Base-by-base conservation (phyloP, 2,113 vertebrate genomes). In the Aldabrachelys gigantea region DNA sequence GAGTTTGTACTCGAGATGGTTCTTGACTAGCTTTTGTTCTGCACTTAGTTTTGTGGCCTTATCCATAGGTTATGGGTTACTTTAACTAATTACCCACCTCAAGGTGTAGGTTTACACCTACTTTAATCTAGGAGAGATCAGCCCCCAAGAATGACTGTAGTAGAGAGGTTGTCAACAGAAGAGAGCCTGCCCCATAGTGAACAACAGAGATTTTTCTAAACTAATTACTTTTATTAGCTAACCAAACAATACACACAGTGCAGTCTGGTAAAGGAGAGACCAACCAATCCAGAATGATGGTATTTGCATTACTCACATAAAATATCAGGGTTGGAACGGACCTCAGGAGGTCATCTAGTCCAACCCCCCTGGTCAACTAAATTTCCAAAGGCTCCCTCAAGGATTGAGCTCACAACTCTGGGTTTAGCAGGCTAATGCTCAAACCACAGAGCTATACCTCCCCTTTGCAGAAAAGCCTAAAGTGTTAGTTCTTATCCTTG, bases 1-100 rank as follows among this genome's bases (percentile, higher is more conserved):
- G 69, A 79, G 8, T 75, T 6, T 47, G 54, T 47, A 2, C 44
- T 16, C 14, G n/a, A 62, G 82, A 1, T 31, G 69, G n/a, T 5
- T 9, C 14, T 69, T 0, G 2, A 2, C 0, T 69, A 29, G 10
- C 52, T 27, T 44, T 25, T 87, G 27, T 82, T 6, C 81, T 11
- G 65, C 19, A n/a, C 19, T 21, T 21, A 22, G n/a, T 38, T 72
- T n/a, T 72, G 65, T 10, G 22, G n/a, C 35, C 65, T n/a, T 69
- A 38, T 69, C 16, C 21, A 19, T 69, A 69, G 7, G 7, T n/a
- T 69, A 19, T 21, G n/a, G 19, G 19, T 21, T 62, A 62, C 29
- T 62, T 38, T 72, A 72, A 72, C 19, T 10, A 72, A n/a, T 72
- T 72, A 22, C n/a, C 65, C 19, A 38, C 65, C 17, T 38, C n/a